Evolutionary conservation across 2,888 invertebrate genomes (phyloP).

Genomic region (Napeogenes inachia): DNA sequence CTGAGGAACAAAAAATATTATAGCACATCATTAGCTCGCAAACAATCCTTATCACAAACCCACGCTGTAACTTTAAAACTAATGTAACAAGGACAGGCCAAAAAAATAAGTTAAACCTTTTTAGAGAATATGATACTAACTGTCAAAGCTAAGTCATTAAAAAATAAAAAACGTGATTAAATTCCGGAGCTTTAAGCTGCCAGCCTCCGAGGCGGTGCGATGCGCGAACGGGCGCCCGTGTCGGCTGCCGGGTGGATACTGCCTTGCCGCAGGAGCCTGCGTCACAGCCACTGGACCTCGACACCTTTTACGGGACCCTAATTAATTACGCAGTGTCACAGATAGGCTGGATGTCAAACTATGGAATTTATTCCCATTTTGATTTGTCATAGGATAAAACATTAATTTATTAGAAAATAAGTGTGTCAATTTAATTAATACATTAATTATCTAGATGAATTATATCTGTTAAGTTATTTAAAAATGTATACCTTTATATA

Average conservation of each 20-base stretch:
- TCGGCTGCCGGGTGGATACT: conserved; percentile 59
- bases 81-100: background rate
- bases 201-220: conserved; percentile 33
- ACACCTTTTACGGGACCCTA: conserved; percentile 71
- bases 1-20: background rate
- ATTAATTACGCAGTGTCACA: conserved; percentile 68
- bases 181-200: conserved; percentile 30
- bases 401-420: background rate
- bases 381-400: background rate
- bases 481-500: background rate
- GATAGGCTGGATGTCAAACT: conserved; percentile 47
- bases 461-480: background rate
- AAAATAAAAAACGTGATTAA: conserved; percentile 18
- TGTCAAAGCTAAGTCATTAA: conserved; percentile 13
- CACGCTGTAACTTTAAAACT: background rate
- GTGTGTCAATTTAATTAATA: background rate
- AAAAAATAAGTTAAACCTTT: background rate
- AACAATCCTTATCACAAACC: background rate
- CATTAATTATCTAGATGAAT: too few species aligned
- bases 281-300: conserved; percentile 67
- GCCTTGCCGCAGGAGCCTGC: conserved; percentile 72
- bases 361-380: background rate
- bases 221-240: conserved; percentile 47
- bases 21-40: background rate
- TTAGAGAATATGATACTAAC: background rate